Evolutionary conservation across 2,888 invertebrate genomes (phyloP), one percentile per base, ranked within the genome.

Genomic region (Hyposoter didymator): DNA sequence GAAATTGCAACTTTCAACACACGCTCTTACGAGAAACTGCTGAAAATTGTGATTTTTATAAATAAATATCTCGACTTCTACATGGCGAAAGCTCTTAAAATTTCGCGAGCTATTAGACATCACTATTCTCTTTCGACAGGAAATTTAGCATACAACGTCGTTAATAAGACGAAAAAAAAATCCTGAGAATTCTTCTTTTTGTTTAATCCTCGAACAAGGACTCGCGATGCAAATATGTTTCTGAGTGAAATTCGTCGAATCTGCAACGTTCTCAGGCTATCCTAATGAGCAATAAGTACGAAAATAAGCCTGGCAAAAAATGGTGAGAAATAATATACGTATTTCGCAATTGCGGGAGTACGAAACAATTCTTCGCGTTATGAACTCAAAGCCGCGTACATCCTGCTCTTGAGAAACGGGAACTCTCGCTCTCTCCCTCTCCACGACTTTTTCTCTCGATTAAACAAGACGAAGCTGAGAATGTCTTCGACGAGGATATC

Each of bases 401-500:
- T 85, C 82, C 82, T 87, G 80, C 80, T 85, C 78, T 76, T 14
- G 52, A 70, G 72, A 76, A 84, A 76, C 66, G 80, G 75, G 73
- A 81, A 84, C 70, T 64, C 59, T 17, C 70, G 22, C 43, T 7
- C 43, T 32, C 66, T 19, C 19, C 10, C 66, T 32, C 17, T 32
- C 28, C 35, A 45, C 47, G 17, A 45, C 28, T 59, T 8, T 47
- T 32, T 39, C n/a, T 69, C 43, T 55, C 43, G 39, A 39, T 67
- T 64, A 19, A 73, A 78, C 79, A 83, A 85, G 80, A 76, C 80
- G 47, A 59, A 67, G 73, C 69, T 6, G 35, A 79, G 69, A 59
- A 28, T 49, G 49, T 69, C 70, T 59, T 75, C 66, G 32, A 62
- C 45, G 75, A 74, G 76, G 75, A 39, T 49, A 75, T 59, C 66